A percentile compares a stretch with the other conserved stretches of the same genome.
Evolutionary conservation across 1,140 invertebrate genomes (phyloP).

Genomic region (Ylistrum balloti): DNA sequence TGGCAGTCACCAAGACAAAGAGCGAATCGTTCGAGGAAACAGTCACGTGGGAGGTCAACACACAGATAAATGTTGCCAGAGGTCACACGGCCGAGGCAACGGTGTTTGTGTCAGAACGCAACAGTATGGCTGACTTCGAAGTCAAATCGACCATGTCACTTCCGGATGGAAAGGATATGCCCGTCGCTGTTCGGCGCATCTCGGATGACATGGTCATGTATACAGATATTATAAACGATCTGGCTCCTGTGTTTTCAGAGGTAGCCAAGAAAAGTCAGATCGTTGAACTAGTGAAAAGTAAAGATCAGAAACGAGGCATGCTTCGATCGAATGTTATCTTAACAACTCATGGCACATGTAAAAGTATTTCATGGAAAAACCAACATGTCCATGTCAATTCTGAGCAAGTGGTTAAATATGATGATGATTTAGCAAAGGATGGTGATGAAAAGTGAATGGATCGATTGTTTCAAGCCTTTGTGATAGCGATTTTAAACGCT

Average conservation of each 20-base stretch:
- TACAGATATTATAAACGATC: conserved; percentile 29
- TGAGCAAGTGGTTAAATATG: background rate
- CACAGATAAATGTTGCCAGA: conserved; percentile 43
- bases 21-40: conserved; percentile 48
- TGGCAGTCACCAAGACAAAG: conserved; percentile 53
- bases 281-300: background rate
- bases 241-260: conserved; percentile 43
- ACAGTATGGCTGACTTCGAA: conserved; percentile 51
- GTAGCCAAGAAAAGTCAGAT: background rate
- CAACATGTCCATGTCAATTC: conserved; percentile 55
- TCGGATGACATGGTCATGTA: conserved; percentile 46
- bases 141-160: conserved; percentile 54
- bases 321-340: conserved; percentile 41
- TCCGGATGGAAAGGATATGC: conserved; percentile 50
- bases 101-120: conserved; percentile 47
- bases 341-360: conserved; percentile 51
- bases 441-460: background rate
- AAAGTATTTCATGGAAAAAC: conserved; percentile 54
- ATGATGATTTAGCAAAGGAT: background rate
- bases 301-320: background rate
- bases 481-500: too few species aligned
- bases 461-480: too few species aligned
- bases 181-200: conserved; percentile 45
- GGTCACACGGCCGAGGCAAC: conserved; percentile 55
- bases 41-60: conserved; percentile 51